Evolutionary conservation across 2,888 invertebrate species (phyloP).

Genomic region (Dendrolimus pini): DNA sequence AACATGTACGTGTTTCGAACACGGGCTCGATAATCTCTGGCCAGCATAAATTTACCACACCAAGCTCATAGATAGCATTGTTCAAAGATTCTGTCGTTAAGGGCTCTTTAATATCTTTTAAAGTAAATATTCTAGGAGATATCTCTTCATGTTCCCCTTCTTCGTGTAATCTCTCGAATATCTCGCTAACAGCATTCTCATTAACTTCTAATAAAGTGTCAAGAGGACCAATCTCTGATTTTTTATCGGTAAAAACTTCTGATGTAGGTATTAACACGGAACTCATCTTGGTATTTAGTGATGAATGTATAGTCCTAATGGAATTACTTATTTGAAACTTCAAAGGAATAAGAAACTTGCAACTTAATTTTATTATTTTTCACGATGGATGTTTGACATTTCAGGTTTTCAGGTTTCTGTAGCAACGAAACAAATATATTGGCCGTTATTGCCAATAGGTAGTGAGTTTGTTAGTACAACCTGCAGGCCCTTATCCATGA

Average conservation of each 20-base stretch:
- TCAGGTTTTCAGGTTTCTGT: constrained; percentile 24
- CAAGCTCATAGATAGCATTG: constrained; percentile 77
- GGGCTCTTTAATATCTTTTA: constrained; percentile 43
- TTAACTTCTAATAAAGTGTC: constrained; percentile 61
- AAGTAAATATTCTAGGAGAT: constrained; percentile 49
- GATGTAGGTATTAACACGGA: constrained; percentile 17
- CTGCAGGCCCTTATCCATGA: too few species aligned
- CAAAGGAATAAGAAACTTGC: not conserved
- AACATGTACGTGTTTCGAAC: constrained; percentile 76
- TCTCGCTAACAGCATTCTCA: constrained; percentile 43
- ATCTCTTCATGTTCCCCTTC: constrained; percentile 47
- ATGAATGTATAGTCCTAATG: constrained; percentile 2
- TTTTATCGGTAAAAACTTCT: constrained; percentile 33
- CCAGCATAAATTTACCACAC: constrained; percentile 80
- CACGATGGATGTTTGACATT: constrained; percentile 10
- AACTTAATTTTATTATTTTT: too few species aligned
- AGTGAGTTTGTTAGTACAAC: too few species aligned
- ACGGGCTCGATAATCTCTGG: constrained; percentile 72
- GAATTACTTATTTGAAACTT: constrained; percentile 2
- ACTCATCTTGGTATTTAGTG: constrained; percentile 19
- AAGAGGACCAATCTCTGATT: constrained; percentile 35
- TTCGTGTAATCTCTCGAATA: constrained; percentile 45
- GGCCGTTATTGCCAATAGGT: too few species aligned
- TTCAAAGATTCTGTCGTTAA: constrained; percentile 73
- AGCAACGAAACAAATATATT: constrained; percentile 22